phyloP scores from a whole-genome alignment of 2,797 vertebrate genomes.

The Anguilla marmorata region DNA sequence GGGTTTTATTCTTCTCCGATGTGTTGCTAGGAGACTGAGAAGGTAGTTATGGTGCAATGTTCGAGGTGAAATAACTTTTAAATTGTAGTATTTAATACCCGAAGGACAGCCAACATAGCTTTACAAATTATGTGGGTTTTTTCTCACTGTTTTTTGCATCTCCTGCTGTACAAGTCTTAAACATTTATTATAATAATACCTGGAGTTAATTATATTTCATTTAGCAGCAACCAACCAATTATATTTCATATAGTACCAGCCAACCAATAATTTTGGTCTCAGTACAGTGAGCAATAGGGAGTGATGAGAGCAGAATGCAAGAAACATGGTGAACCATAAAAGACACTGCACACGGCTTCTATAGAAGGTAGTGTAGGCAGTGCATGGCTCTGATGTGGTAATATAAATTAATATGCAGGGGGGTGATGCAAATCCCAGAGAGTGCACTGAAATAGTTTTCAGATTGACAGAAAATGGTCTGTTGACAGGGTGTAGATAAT shows the following conservation, averaged over 20 bases:
- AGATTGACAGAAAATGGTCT: too few relatives aligned
- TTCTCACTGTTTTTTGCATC: too few relatives aligned
- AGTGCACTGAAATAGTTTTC: too few relatives aligned
- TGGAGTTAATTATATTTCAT: neutral
- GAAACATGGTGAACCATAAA: neutral
- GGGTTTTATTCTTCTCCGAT: neutral
- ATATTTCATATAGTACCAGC: neutral
- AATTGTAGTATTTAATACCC: neutral
- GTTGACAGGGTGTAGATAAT: too few relatives aligned
- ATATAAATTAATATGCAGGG: too few relatives aligned
- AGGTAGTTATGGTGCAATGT: neutral
- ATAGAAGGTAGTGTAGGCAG: neutral
- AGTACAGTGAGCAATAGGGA: neutral
- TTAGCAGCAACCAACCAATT: neutral
- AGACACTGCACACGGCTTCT: neutral
- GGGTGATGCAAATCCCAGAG: too few relatives aligned
- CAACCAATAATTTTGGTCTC: neutral
- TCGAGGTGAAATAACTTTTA: neutral
- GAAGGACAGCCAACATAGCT: neutral
- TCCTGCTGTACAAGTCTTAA: neutral
- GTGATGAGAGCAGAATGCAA: neutral
- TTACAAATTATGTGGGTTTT: neutral
- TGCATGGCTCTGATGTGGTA: too few relatives aligned
- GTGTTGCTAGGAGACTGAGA: neutral
- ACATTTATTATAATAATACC: neutral